phyloP scores from a whole-genome alignment of 1,140 invertebrate species.

The Atta colombica region DNA sequence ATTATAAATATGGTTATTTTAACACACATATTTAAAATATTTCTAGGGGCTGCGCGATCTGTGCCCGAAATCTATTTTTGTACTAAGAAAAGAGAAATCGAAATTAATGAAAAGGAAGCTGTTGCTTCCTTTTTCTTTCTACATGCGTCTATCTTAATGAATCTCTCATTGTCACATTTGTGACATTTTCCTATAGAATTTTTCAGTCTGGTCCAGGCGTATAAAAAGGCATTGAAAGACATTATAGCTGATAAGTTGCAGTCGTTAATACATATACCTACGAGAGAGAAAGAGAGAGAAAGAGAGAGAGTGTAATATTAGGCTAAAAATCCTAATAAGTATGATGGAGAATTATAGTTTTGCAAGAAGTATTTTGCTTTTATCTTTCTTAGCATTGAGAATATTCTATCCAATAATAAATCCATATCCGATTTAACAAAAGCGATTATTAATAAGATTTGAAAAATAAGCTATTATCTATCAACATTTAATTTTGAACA shows the following conservation, averaged over 20 bases:
- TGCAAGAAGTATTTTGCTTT: neutral
- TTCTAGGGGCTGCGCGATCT: constrained; percentile 71
- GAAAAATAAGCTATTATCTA: neutral
- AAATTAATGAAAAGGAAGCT: constrained; percentile 11
- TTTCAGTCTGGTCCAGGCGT: constrained; percentile 33
- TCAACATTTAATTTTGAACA: constrained; percentile 6
- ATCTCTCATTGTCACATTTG: constrained; percentile 13
- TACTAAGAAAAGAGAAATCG: constrained; percentile 75
- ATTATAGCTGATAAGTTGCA: constrained; percentile 25
- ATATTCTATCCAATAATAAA: neutral
- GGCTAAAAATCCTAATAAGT: neutral
- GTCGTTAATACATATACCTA: constrained; percentile 8
- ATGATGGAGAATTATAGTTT: neutral
- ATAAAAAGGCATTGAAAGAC: neutral
- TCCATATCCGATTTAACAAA: neutral
- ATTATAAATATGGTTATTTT: constrained; percentile 5
- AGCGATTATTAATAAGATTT: neutral
- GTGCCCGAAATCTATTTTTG: constrained; percentile 82
- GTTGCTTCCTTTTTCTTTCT: constrained; percentile 10
- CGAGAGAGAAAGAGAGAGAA: neutral
- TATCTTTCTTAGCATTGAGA: neutral
- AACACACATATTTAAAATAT: constrained; percentile 57
- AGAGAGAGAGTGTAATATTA: neutral
- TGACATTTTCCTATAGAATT: constrained; percentile 47
- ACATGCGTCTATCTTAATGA: constrained; percentile 16